These are phyloP conservation scores for Alloplasta piceator DNA, from an alignment of 2,888 invertebrate genomes.

Conservation along the genomic window DNA sequence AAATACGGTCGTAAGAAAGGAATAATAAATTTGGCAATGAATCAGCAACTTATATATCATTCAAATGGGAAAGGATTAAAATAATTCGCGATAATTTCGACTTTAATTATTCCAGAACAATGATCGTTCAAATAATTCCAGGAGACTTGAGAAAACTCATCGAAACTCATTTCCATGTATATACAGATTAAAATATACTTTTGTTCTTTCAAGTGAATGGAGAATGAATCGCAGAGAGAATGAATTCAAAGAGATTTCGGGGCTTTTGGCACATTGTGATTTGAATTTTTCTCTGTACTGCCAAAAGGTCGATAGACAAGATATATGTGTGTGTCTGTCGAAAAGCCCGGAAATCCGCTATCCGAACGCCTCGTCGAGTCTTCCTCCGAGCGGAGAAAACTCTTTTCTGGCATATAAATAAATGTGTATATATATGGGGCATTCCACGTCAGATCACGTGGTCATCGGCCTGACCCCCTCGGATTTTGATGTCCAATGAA, in stretches of 20 bases:
- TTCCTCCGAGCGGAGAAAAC: conserved; percentile 7
- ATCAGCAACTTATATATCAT: background rate
- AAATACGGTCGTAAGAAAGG: conserved; percentile 6
- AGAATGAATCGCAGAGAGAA: background rate
- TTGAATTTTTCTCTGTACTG: conserved; percentile 35
- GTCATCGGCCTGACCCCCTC: too few species aligned
- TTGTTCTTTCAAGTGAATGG: background rate
- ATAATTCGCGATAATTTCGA: too few species aligned
- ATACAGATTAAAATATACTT: background rate
- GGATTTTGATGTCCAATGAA: too few species aligned
- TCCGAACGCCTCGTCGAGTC: conserved; percentile 39
- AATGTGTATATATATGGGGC: background rate
- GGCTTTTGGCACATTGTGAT: conserved; percentile 21
- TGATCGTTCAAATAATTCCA: too few species aligned
- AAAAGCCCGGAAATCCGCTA: conserved; percentile 49
- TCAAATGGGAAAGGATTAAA: too few species aligned
- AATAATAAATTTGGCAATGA: conserved; percentile 3
- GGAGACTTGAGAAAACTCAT: background rate
- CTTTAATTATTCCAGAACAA: too few species aligned
- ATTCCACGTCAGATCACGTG: too few species aligned
- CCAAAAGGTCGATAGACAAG: conserved; percentile 53
- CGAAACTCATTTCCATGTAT: background rate
- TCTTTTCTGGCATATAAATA: conserved; percentile 18
- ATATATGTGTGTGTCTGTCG: conserved; percentile 3
- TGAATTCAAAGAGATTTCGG: background rate